Conservation (phyloP, 2,113 vertebrate species). For the Malaclemys terrapin region DNA sequence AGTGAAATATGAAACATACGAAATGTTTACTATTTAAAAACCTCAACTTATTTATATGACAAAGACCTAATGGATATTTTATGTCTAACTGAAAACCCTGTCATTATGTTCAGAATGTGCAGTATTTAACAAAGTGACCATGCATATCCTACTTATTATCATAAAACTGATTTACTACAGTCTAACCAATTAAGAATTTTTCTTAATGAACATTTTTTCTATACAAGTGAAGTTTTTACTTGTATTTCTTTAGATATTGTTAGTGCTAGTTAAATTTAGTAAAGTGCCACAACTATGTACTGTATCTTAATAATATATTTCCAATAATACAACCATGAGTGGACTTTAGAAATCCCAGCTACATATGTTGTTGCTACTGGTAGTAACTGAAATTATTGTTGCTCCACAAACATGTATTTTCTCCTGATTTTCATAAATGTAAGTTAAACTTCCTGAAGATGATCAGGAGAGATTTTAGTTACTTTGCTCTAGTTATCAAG, state of each 20-base stretch:
- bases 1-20: not conserved
- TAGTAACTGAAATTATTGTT: not conserved
- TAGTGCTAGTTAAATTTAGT: not conserved
- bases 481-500: not conserved
- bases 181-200: not conserved
- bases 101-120: not conserved
- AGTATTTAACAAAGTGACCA: not conserved
- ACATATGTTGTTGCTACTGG: not conserved
- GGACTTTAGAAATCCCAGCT: not conserved
- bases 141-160: not conserved
- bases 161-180: not conserved
- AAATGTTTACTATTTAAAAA: not conserved
- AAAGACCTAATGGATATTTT: not conserved
- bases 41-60: not conserved
- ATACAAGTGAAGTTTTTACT: not conserved
- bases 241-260: not conserved
- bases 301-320: not conserved
- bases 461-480: not conserved
- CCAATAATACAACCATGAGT: not conserved
- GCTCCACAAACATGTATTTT: not conserved
- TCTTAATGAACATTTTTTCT: not conserved
- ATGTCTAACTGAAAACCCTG: not conserved
- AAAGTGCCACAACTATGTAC: not conserved
- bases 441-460: not conserved
- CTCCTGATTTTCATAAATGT: not conserved